Percentiles rank a stretch among this genome's conserved stretches.
Conservation (phyloP, 2,888 invertebrate species). For the Laspeyria flexula region DNA sequence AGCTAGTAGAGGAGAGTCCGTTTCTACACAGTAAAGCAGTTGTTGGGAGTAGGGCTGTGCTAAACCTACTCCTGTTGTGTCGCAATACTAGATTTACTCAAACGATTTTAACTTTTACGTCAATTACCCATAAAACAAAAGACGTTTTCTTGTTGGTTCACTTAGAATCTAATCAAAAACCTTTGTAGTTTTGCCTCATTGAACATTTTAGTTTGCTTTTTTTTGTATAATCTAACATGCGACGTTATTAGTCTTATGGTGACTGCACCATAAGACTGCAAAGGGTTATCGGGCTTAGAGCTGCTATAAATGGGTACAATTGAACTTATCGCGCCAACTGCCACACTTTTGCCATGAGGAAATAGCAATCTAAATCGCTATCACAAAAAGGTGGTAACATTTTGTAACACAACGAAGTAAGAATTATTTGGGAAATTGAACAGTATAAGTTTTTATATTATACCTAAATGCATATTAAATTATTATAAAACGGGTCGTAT, state of each 20-base stretch:
- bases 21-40: no score
- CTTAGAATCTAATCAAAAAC: slow-evolving; percentile 32
- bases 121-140: no score
- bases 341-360: slow-evolving; percentile 1
- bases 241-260: slow-evolving; percentile 6
- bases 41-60: no score
- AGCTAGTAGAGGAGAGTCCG: no score
- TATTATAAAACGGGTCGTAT: no score
- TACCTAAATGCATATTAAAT: no score
- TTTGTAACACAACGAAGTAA: neutral
- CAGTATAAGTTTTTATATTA: neutral
- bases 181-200: slow-evolving; percentile 25
- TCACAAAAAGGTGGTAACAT: neutral
- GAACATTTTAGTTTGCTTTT: slow-evolving; percentile 13
- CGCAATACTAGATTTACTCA: no score
- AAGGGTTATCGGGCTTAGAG: neutral
- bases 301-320: neutral
- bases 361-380: neutral
- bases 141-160: slow-evolving; percentile 14
- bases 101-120: no score
- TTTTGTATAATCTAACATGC: slow-evolving; percentile 13
- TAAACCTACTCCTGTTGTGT: no score
- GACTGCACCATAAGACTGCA: no score
- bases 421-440: slow-evolving; percentile 14
- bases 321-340: neutral